Conservation (phyloP, 2,113 vertebrate species). For the Macroglossus sobrinus region DNA sequence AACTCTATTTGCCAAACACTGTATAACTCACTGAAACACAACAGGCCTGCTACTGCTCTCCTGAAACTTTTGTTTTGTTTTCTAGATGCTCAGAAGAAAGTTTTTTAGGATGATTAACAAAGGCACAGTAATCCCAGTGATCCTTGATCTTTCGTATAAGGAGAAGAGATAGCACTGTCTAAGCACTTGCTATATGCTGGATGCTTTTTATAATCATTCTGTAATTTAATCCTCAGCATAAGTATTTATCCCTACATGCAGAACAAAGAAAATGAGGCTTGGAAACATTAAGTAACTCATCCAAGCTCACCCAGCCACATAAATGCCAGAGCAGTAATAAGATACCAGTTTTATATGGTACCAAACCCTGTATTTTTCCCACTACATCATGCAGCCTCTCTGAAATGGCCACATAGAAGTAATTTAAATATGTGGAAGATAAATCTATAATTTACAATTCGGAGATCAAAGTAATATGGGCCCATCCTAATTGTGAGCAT, state of each 20-base stretch:
- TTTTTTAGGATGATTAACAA: neutral
- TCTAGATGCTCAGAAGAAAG: neutral
- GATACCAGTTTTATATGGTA: neutral
- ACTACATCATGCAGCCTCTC: neutral
- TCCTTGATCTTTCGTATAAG: neutral
- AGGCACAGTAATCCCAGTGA: neutral
- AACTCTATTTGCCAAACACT: neutral
- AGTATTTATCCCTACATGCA: neutral
- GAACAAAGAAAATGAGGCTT: neutral
- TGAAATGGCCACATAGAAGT: neutral
- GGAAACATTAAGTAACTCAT: neutral
- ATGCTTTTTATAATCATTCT: neutral
- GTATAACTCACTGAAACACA: neutral
- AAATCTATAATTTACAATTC: neutral
- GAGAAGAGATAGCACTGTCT: neutral
- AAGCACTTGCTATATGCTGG: neutral
- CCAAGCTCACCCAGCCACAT: neutral
- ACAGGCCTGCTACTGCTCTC: neutral
- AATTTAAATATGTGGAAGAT: neutral
- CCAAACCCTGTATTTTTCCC: neutral
- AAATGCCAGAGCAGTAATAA: neutral
- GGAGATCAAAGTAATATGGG: neutral
- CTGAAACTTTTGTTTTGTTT: neutral
- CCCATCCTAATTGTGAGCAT: neutral
- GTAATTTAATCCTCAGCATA: neutral